Conservation (phyloP, 2,888 invertebrate genomes). For the Rhorus exstirpatorius region DNA sequence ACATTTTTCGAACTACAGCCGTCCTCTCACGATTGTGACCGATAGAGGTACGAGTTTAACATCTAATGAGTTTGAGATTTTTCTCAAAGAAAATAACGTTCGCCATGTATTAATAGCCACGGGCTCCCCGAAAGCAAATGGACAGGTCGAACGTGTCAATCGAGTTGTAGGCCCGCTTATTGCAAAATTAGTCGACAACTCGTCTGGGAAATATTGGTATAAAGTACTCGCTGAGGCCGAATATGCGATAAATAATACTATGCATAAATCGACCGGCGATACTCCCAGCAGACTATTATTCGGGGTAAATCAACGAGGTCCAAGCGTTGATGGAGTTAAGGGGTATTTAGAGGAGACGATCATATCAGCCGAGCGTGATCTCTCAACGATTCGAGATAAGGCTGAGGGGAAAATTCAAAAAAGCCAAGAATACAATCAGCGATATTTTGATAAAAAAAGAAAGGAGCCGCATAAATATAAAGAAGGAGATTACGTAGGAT, state of each 20-base stretch:
- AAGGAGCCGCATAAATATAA: conserved; percentile 68
- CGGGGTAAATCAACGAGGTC: conserved; percentile 75
- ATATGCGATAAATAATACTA: conserved; percentile 69
- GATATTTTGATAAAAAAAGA: conserved; percentile 74
- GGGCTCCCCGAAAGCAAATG: conserved; percentile 75
- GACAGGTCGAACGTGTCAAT: conserved; percentile 74
- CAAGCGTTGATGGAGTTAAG: conserved; percentile 65
- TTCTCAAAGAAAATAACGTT: conserved; percentile 68
- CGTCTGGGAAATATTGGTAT: conserved; percentile 63
- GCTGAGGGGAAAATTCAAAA: conserved; percentile 65
- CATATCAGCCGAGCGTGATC: conserved; percentile 12
- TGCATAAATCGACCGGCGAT: conserved; percentile 74
- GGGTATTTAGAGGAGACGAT: conserved; percentile 11
- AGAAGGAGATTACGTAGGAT: conserved; percentile 68
- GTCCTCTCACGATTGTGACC: conserved; percentile 30
- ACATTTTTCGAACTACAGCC: conserved; percentile 49
- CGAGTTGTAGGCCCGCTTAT: conserved; percentile 69
- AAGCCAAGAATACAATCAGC: conserved; percentile 73
- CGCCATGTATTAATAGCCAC: conserved; percentile 74
- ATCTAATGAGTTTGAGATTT: conserved; percentile 25
- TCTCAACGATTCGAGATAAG: conserved; percentile 32
- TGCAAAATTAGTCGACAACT: conserved; percentile 61
- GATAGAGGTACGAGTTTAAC: conserved; percentile 56
- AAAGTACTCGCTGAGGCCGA: conserved; percentile 62
- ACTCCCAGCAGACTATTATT: conserved; percentile 75